Evolutionary conservation across 2,888 invertebrate genomes (phyloP).

Genomic region (Microctonus brassicae): DNA sequence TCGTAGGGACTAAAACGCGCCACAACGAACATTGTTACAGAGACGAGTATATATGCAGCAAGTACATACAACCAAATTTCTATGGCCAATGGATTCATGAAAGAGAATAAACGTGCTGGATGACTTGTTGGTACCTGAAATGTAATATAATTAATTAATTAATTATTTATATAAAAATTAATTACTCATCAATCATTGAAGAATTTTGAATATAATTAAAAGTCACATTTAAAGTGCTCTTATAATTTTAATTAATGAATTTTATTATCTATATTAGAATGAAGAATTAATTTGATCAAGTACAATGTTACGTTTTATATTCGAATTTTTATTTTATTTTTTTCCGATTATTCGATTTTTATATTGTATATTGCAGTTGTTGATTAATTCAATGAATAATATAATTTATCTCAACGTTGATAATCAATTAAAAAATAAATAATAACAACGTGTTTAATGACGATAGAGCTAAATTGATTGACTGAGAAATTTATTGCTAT

Average conservation of each 20-base stretch:
- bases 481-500: neutral
- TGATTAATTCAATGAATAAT: constrained; percentile 42
- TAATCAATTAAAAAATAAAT: constrained; percentile 40
- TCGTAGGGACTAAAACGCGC: constrained; percentile 87
- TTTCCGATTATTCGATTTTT: too few species aligned
- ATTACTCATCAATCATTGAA: too few species aligned
- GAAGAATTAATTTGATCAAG: too few species aligned
- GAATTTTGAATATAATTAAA: too few species aligned
- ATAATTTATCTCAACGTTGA: constrained; percentile 39
- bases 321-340: too few species aligned
- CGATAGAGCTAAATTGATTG: neutral
- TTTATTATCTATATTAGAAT: constrained; percentile 42
- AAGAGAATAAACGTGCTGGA: constrained; percentile 83
- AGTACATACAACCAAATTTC: constrained; percentile 90
- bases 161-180: too few species aligned
- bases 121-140: constrained; percentile 79
- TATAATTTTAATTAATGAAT: constrained; percentile 44
- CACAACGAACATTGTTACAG: constrained; percentile 83
- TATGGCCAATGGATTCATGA: constrained; percentile 88
- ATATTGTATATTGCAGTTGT: neutral
- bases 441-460: constrained; percentile 28
- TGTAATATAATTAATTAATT: constrained; percentile 33
- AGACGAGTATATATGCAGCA: constrained; percentile 84
- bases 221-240: neutral
- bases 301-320: too few species aligned